Base-by-base conservation (phyloP, 1,140 invertebrate genomes). In the Brachionus rubens region DNA sequence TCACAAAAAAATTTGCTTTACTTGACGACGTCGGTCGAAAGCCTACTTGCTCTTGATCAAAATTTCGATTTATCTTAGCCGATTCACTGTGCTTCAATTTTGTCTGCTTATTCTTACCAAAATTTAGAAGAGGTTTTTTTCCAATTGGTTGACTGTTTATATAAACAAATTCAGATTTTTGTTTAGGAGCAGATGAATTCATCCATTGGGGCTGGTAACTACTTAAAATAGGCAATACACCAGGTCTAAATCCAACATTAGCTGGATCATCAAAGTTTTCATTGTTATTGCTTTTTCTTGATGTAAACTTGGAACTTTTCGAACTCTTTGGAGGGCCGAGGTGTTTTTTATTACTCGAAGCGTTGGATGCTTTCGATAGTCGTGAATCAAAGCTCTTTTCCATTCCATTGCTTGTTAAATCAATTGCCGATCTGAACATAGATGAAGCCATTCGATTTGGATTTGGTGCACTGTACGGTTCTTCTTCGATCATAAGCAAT, bases 131-230 rank as follows among this genome's bases (percentile, higher is more conserved):
- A n/a, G n/a, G n/a, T n/a, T n/a, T n/a, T n/a, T n/a, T n/a, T n/a
- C n/a, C n/a, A n/a, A n/a, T n/a, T n/a, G n/a, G n/a, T n/a, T n/a
- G n/a, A n/a, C n/a, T n/a, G n/a, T n/a, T n/a, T n/a, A n/a, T n/a
- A n/a, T n/a, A n/a, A 46, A 65, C 1, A 28, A 65, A 14, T 65
- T 46, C 43, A 14, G 43, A 7, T 5, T 5, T 46, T 46, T 46
- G 36, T 12, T 43, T 65, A 4, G 19, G 59, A 36, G 26, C 36
- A 21, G 59, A 43, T 41, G 59, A 24, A 24, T 19, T 43, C 10
- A 65, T 19, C 59, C 59, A 65, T 41, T 65, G 59, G 24, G 59
- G 59, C 33, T 65, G 59, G 43, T 65, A 65, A 41, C 24, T 65
- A 21, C 36, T 65, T 24, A 65, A 65, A 43, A 24, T 65, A 6